Base-by-base conservation (phyloP, 2,888 invertebrate genomes). In the Zhengitettix transpicula region DNA sequence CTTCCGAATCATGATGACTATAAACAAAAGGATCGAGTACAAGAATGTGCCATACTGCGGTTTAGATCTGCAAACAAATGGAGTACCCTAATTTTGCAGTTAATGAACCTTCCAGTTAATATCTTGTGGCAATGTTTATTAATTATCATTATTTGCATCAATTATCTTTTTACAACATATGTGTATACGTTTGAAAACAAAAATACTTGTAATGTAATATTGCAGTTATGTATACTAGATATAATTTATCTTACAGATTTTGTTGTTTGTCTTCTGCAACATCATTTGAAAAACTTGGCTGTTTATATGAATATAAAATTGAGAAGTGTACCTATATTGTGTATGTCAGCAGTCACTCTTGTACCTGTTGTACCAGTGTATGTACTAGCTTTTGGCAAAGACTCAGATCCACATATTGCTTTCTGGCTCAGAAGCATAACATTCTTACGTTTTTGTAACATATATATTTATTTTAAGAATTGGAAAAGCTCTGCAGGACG, bases 401-500 rank as follows among this genome's bases (percentile, higher is more conserved):
- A 51, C 9, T 17, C 51, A 51, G 12, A 28, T 52, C 7, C 17
- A 10, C 10, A 52, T 1, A 14, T 58, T 52, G 40, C 12, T 15
- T 58, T 52, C 40, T 58, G 28, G 51, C 14, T 58, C 5, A 15
- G 58, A 40, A 28, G 17, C 15, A 68, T 74, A 54, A 74, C 76
- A 10, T 71, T 73, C 3, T 64, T 75, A 58, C 72, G 78, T 52
- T 70, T 74, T 0, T 75, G 75, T 58, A 73, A 76, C 66, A 72
- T 78, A 55, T 65, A 75, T 56, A 71, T 73, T 66, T 76, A 74
- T 66, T 75, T 76, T 66, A 73, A 73, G 56, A 68, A 71, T 17
- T 74, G 72, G 69, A 73, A 74, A n/a, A 73, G 74, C 12, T 72
- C 74, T 70, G 75, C 76, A 42, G 76, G 77, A 28, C 74, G 75